Conservation (phyloP, 2,113 vertebrate genomes). For the Pelecanoides urinatrix region DNA sequence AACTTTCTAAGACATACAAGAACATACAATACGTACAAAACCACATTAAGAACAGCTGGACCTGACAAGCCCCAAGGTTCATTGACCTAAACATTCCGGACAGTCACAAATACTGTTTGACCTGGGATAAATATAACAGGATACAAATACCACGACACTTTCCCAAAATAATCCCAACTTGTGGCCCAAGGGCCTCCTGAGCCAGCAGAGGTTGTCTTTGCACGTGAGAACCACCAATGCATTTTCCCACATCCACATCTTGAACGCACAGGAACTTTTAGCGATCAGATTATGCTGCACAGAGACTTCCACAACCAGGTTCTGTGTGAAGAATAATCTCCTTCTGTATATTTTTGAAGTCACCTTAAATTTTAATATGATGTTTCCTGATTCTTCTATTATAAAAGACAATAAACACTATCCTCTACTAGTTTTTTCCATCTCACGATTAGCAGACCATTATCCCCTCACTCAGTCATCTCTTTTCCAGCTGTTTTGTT, state of each 20-base stretch:
- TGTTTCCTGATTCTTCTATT: not conserved
- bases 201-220: not conserved
- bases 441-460: not conserved
- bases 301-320: not conserved
- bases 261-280: not conserved
- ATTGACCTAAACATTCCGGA: not conserved
- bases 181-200: not conserved
- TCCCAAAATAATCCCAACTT: not conserved
- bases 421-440: not conserved
- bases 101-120: not conserved
- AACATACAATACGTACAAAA: not conserved
- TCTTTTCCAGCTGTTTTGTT: not conserved
- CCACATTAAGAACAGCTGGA: not conserved
- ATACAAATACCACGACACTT: not conserved
- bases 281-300: not conserved
- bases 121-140: not conserved
- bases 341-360: not conserved
- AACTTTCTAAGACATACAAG: not conserved
- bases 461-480: not conserved
- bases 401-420: not conserved
- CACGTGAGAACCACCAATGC: not conserved
- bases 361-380: fast-evolving
- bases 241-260: not conserved
- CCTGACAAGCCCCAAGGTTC: fast-evolving
- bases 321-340: not conserved